Evolutionary conservation across 2,888 invertebrate genomes (phyloP).

Genomic region (Eristalis arbustorum): DNA sequence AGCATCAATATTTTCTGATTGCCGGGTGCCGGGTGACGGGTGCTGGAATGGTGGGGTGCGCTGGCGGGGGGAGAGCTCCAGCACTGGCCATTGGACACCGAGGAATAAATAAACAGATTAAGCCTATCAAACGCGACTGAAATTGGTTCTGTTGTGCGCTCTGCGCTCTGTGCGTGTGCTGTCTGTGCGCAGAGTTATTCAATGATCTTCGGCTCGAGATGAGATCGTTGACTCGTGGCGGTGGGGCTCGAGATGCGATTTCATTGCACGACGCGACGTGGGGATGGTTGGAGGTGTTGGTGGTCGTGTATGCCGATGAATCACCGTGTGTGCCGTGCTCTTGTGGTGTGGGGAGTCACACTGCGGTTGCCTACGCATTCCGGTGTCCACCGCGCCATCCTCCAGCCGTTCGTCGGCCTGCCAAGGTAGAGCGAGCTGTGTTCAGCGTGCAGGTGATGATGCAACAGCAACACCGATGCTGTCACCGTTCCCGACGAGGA

Average conservation of each 20-base stretch:
- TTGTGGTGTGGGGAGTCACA: constrained; percentile 53
- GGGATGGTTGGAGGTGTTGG: constrained; percentile 49
- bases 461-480: constrained; percentile 16
- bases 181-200: constrained; percentile 47
- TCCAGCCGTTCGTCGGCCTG: background rate
- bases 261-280: constrained; percentile 26
- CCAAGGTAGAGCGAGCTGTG: constrained; percentile 51
- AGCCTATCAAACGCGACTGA: constrained; percentile 65
- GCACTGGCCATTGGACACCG: background rate
- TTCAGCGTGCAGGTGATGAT: constrained; percentile 57
- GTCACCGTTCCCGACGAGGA: background rate
- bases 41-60: background rate
- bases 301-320: constrained; percentile 61
- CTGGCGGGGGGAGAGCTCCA: background rate
- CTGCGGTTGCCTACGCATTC: constrained; percentile 60
- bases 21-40: background rate
- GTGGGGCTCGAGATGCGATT: constrained; percentile 36
- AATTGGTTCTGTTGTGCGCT: constrained; percentile 51
- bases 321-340: constrained; percentile 35
- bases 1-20: constrained; percentile 70
- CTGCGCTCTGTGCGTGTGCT: constrained; percentile 16
- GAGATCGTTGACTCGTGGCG: constrained; percentile 60
- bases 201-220: constrained; percentile 32
- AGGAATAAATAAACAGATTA: constrained; percentile 69
- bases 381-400: background rate